Base-by-base conservation (phyloP, 2,113 vertebrate genomes). In the Amphiprion percula region DNA sequence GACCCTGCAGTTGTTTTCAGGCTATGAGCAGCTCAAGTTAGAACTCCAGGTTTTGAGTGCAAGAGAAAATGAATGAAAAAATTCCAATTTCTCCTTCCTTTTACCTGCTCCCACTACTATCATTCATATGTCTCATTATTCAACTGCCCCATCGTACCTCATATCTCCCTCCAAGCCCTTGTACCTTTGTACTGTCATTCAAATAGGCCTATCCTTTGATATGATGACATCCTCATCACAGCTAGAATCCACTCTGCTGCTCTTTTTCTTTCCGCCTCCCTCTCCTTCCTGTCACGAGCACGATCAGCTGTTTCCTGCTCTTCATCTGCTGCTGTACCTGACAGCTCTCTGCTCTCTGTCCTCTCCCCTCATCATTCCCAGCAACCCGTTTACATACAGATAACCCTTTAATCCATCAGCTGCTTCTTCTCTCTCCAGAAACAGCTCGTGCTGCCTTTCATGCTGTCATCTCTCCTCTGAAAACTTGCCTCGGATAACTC, bases 381-480 rank as follows among this genome's bases (percentile, higher is more conserved):
- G 59, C 53, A 64, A 24, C 37, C n/a, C 10, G 1, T 67, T 77
- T 63, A 75, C 62, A 54, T 46, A 63, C 56, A 80, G 79, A 87
- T 71, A 88, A 82, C 68, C 75, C 66, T 82, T 88, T 85, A 77
- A 90, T 87, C 74, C 73, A 80, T 80, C 83, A 83, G 68, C 67
- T 59, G 65, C 65, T 75, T 66, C 78, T 67, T 53, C 67, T 33
- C 47, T 60, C 60, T 73, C 16, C 17, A 70, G 28, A 79, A 60
- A 67, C 47, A 30, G 72, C 74, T 46, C 73, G 65, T 46, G 75
- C 59, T 59, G 16, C 71, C 26, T 82, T 74, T 88, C 68, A 62
- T 78, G 83, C 68, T 69, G 76, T 79, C 82, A 72, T 78, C 24
- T 33, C 80, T 62, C 39, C 66, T 65, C 44, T 65, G 17, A 68